Evolutionary conservation across 2,113 vertebrate species (phyloP), one percentile per base, ranked within the genome.

Genomic region (Eptesicus fuscus): DNA sequence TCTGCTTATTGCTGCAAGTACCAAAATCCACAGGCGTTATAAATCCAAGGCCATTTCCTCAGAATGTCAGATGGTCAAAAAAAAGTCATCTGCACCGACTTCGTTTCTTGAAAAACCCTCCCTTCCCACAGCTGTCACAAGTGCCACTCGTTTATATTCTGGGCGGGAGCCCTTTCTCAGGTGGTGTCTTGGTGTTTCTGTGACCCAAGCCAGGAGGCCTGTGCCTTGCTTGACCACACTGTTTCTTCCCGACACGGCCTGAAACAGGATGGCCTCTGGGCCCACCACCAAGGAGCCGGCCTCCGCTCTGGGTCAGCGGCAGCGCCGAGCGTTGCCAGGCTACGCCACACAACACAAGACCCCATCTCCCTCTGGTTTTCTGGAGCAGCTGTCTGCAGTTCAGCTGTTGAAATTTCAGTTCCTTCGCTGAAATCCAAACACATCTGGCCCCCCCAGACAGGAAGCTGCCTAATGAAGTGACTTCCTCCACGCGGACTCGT

Each of bases 381-480:
- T 42, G 74, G 20, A 61, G 42, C 96, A 89, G 96, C 83, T 94
- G 28, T 56, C 87, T 76, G 53, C 9, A 76, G 89, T 40, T 85
- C 92, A 96, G 76, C 14, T 82, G 23, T 51, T 89, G 67, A 82
- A 95, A 95, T 93, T 71, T 23, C 7, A 85, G 9, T 79, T n/a
- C 76, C 74, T 94, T 88, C 88, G 65, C 1, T 97, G 44, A 96
- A 96, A 93, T 44, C 85, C 67, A 88, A 88, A 93, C 53, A 40
- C 59, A 94, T 88, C 70, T 96, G 71, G 71, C 69, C 74, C 69
- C 59, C 56, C 13, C 2, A 70, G 91, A 90, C 47, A 90, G 80
- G 56, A 96, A 63, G 28, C 42, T 51, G 74, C 84, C 42, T 96
- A 71, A 40, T 63, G 56, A 94, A 61, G 44, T 17, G 42, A 82